Base-by-base conservation (phyloP, 2,113 vertebrate species). In the Alligator mississippiensis region DNA sequence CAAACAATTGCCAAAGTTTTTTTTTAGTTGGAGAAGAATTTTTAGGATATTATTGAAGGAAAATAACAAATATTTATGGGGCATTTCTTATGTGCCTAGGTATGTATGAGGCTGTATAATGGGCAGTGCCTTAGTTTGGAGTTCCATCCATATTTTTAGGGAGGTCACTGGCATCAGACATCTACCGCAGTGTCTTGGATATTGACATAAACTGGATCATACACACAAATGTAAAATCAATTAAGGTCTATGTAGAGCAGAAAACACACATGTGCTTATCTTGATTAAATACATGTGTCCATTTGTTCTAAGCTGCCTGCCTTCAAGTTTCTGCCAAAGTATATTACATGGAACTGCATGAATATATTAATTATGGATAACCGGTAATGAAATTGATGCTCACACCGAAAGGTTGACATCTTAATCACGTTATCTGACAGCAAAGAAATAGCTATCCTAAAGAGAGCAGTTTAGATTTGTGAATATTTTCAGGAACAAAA, bases 371-470 rank as follows among this genome's bases (percentile, higher is more conserved):
- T 90, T 93, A n/a, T 58, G 59, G 61, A 62, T 92, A 79, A 81
- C 81, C 92, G 25, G 25, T 83, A 83, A 87, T 30, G 34, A 58
- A 70, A 84, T 90, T 91, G 60, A 87, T 94, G 61, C 81, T 93
- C 18, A 21, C 54, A 63, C 66, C 27, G 54, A n/a, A 93, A 77
- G 58, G 24, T 30, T 94, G 85, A 68, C 90, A 94, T 70, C 61
- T 89, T 89, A 90, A 82, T 93, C 84, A 84, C 64, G 7, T 80
- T 74, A 38, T 18, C 90, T 87, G 93, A 89, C 77, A 81, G 60
- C 77, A 80, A 34, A 57, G 77, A 92, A 93, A 55, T 90, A 95
- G 93, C 72, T 96, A 70, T 75, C 58, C 27, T 87, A 93, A 91
- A 90, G 86, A 77, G 70, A 89, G 5, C 78, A 75, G 85, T 84